Conservation (phyloP, 2,888 invertebrate genomes). For the Hirtodrosophila cameraria region DNA sequence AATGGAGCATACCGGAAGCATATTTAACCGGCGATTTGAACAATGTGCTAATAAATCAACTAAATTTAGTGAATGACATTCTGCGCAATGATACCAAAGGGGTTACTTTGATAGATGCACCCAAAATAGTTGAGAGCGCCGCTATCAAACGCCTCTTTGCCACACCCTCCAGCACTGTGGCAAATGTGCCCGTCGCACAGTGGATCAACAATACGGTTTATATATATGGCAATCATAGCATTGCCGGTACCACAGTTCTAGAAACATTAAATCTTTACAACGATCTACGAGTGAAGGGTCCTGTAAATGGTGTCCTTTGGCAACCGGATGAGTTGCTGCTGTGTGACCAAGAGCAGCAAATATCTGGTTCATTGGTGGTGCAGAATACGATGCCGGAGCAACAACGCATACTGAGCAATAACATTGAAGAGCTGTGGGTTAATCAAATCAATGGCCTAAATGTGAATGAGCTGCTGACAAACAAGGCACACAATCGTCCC, state of each 20-base stretch:
- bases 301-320: slow-evolving; percentile 83
- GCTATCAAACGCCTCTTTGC: slow-evolving; percentile 82
- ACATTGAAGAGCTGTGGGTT: slow-evolving; percentile 73
- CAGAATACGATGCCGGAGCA: slow-evolving; percentile 54
- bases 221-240: slow-evolving; percentile 81
- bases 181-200: slow-evolving; percentile 84
- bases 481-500: slow-evolving; percentile 63
- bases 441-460: slow-evolving; percentile 80
- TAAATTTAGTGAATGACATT: slow-evolving; percentile 85
- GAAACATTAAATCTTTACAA: slow-evolving; percentile 76
- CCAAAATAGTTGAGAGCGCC: slow-evolving; percentile 69
- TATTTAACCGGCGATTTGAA: slow-evolving; percentile 76
- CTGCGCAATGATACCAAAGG: slow-evolving; percentile 82
- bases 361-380: slow-evolving; percentile 71
- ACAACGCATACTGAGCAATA: slow-evolving; percentile 71
- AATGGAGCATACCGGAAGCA: slow-evolving; percentile 76
- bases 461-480: slow-evolving; percentile 61
- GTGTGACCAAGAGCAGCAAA: slow-evolving; percentile 69
- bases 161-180: slow-evolving; percentile 77
- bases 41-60: slow-evolving; percentile 84
- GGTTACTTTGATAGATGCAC: slow-evolving; percentile 82
- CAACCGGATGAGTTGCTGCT: slow-evolving; percentile 82
- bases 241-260: slow-evolving; percentile 84
- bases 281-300: slow-evolving; percentile 72
- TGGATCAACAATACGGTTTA: slow-evolving; percentile 85